Conservation (phyloP, 2,888 invertebrate genomes). For the Melikaiella ostensackeni region DNA sequence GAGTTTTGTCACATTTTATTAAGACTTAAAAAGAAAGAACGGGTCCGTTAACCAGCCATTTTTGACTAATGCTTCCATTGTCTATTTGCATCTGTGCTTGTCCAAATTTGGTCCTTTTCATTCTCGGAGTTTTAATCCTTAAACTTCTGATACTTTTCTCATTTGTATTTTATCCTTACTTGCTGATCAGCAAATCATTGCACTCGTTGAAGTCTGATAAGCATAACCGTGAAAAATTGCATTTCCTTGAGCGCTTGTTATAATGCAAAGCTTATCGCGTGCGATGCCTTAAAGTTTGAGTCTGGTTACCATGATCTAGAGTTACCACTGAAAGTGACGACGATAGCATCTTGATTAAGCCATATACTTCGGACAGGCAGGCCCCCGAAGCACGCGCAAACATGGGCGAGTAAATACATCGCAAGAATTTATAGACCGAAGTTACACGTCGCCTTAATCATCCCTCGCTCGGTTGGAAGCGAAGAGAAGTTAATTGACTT, state of each 20-base stretch:
- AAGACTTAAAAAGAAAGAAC: too few species aligned
- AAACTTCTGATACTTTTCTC: too few species aligned
- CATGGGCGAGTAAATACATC: constrained; percentile 58
- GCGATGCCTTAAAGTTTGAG: constrained; percentile 31
- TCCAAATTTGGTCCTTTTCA: too few species aligned
- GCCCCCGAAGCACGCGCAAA: constrained; percentile 52
- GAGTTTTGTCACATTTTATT: too few species aligned
- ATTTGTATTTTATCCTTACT: neutral
- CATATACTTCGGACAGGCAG: constrained; percentile 26
- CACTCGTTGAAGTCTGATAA: constrained; percentile 25
- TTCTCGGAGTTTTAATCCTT: too few species aligned
- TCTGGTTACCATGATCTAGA: constrained; percentile 18
- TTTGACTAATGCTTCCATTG: too few species aligned
- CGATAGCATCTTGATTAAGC: constrained; percentile 36
- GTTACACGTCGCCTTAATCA: constrained; percentile 60
- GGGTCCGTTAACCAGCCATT: too few species aligned
- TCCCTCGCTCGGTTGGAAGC: constrained; percentile 55
- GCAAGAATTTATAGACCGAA: constrained; percentile 61
- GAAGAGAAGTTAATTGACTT: constrained; percentile 60
- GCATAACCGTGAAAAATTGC: constrained; percentile 21
- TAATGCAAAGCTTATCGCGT: constrained; percentile 32
- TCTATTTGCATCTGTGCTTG: too few species aligned
- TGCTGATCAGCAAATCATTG: constrained; percentile 13
- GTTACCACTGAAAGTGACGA: constrained; percentile 22
- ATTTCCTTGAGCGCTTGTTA: neutral